phyloP scores from a whole-genome alignment of 2,888 invertebrate species.

The Drosophila fungiperda region DNA sequence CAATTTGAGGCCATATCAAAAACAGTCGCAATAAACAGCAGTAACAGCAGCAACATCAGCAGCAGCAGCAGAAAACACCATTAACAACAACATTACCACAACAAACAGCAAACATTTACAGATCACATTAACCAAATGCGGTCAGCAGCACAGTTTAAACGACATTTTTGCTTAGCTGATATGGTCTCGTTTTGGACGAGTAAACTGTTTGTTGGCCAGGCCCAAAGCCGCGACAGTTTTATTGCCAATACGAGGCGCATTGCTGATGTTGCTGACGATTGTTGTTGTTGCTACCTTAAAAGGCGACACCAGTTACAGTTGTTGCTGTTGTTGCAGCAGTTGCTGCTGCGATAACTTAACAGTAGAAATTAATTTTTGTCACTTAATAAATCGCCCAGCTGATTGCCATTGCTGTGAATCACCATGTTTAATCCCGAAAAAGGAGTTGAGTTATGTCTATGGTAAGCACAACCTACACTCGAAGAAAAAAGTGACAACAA shows the following conservation, averaged over 20 bases:
- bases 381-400: conserved; percentile 81
- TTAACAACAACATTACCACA: conserved; percentile 21
- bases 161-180: conserved; percentile 78
- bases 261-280: conserved; percentile 24
- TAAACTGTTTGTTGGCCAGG: conserved; percentile 44
- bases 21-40: conserved; percentile 17
- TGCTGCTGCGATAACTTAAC: conserved; percentile 74
- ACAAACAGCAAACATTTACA: conserved; percentile 35
- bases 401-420: conserved; percentile 32
- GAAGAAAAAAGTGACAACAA: not conserved
- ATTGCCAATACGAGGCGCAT: conserved; percentile 61
- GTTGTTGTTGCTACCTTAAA: conserved; percentile 61
- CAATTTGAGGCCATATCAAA: conserved; percentile 58
- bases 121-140: conserved; percentile 80
- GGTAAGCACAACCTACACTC: conserved; percentile 3
- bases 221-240: conserved; percentile 75
- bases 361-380: conserved; percentile 85
- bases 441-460: conserved; percentile 28
- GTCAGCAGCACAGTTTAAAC: conserved; percentile 79
- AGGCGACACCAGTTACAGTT: conserved; percentile 61
- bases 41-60: not conserved
- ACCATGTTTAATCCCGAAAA: conserved; percentile 15
- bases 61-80: not conserved
- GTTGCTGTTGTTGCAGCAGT: conserved; percentile 33
- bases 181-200: conserved; percentile 75